Base-by-base conservation (phyloP, 2,797 vertebrate genomes). In the Sebastes taczanowskii region DNA sequence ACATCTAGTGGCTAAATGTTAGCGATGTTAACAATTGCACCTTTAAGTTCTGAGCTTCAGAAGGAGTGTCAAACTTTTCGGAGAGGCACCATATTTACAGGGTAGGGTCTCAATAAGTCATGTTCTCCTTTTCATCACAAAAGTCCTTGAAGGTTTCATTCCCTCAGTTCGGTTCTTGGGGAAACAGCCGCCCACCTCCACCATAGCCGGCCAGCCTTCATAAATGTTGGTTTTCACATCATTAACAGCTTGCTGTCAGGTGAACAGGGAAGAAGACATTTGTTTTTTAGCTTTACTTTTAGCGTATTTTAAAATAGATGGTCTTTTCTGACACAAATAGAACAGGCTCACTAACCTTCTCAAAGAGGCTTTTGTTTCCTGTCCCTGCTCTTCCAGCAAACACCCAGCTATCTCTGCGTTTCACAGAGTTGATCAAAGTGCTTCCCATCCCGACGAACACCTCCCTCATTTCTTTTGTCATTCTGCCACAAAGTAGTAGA, bases 331-430 rank as follows among this genome's bases (percentile, higher is more conserved):
- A 75, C 75, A 82, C 67, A 77, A 80, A 79, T 38, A 64, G 77
- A 85, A 77, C 4, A 30, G 55, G 30, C 65, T 74, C 56, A 69
- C 83, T 86, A 77, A 99, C 97, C 96, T 97, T 94, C 91, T 99
- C 98, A 91, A 96, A 98, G 5, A 92, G 91, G 75, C 94, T 97
- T 87, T 92, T 95, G 63, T 52, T 67, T 49, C 71, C 87, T 13
- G 94, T 23, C 65, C 94, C 93, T 27, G 81, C 93, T 6, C 93
- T 94, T 34, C 97, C 97, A 58, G 96, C 49, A 91, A 99, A 99
- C 75, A 97, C 89, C 98, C 98, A 99, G 93, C 87, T 96, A 92
- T 99, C 97, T 76, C 96, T 92, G 78, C 86, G 94, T 22, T 94
- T 91, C 29, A 98, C 32, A 0, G 94, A 77, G 22, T 10, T 77